A percentile compares a stretch with the other conserved stretches of the same genome.
Evolutionary conservation across 2,797 vertebrate species (phyloP).

Genomic region (Zenarchopterus dispar): DNA sequence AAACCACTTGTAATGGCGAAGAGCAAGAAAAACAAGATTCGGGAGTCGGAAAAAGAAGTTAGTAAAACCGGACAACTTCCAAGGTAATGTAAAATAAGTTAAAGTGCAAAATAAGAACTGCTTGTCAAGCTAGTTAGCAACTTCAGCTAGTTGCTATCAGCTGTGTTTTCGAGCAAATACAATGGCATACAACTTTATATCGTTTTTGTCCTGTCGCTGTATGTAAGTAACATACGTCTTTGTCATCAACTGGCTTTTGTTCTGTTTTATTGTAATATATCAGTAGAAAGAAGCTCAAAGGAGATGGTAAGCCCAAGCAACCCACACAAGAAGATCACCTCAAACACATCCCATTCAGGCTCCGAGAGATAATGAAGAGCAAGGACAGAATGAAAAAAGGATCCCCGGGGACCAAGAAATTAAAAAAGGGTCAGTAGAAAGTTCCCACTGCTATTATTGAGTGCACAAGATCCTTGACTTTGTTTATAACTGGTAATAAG

Average conservation of each 20-base stretch:
- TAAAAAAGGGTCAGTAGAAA: slow-evolving; percentile 56
- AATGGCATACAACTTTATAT: not conserved
- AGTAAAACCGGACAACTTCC: slow-evolving; percentile 20
- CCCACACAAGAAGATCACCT: slow-evolving; percentile 82
- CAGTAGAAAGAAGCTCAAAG: slow-evolving; percentile 73
- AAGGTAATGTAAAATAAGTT: slow-evolving; percentile 53
- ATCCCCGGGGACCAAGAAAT: slow-evolving; percentile 48
- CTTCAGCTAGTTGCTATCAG: slow-evolving; percentile 28
- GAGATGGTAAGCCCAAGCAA: slow-evolving; percentile 76
- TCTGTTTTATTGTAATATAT: not conserved
- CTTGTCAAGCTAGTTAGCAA: slow-evolving; percentile 19
- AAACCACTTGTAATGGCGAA: slow-evolving; percentile 65
- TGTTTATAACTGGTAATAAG: not conserved
- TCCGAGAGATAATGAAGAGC: slow-evolving; percentile 92
- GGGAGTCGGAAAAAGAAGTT: slow-evolving; percentile 18
- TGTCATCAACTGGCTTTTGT: not conserved
- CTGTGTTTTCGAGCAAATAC: not conserved
- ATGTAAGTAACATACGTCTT: fast-evolving
- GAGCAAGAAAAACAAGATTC: slow-evolving; percentile 46
- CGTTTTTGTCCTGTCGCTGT: not conserved
- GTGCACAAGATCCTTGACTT: too few relatives aligned
- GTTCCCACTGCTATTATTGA: not conserved
- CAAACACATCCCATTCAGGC: slow-evolving; percentile 89
- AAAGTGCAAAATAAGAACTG: not conserved
- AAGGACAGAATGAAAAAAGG: slow-evolving; percentile 84